phyloP scores from a whole-genome alignment of 2,888 invertebrate species.

The Sycophila texana region DNA sequence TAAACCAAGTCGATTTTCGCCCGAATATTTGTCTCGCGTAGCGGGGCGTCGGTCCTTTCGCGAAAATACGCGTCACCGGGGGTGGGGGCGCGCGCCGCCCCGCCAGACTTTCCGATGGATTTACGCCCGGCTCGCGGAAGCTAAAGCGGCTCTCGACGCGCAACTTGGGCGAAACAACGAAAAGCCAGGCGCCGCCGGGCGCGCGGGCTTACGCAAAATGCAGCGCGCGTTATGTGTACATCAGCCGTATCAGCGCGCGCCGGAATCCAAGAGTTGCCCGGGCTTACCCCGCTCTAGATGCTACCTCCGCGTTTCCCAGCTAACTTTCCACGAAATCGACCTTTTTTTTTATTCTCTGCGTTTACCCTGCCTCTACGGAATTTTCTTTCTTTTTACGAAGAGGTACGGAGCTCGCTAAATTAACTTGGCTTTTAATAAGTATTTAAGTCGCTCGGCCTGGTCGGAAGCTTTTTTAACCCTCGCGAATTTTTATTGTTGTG shows the following conservation, averaged over 20 bases:
- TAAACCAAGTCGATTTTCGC: constrained; percentile 24
- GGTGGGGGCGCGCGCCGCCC: not conserved
- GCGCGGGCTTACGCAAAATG: not conserved
- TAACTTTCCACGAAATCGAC: not conserved
- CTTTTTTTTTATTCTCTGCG: not conserved
- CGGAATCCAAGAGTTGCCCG: constrained; percentile 58
- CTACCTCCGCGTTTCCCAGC: constrained; percentile 59
- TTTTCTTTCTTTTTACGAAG: too few relatives aligned
- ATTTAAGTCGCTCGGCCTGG: too few relatives aligned
- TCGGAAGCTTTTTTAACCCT: too few relatives aligned
- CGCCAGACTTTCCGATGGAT: constrained; percentile 47
- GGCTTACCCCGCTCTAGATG: constrained; percentile 60
- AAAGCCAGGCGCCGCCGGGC: constrained; percentile 11
- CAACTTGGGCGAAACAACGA: not conserved
- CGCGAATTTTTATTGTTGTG: too few relatives aligned
- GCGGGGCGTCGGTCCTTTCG: not conserved
- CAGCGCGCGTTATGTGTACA: constrained; percentile 6
- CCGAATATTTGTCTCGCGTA: constrained; percentile 23
- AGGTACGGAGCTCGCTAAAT: too few relatives aligned
- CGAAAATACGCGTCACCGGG: constrained; percentile 21
- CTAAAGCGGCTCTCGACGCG: constrained; percentile 22
- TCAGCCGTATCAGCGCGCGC: constrained; percentile 52
- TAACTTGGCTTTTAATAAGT: too few relatives aligned
- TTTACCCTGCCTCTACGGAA: too few relatives aligned
- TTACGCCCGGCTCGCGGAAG: constrained; percentile 33